Evolutionary conservation across 1,140 invertebrate genomes (phyloP).

Genomic region (Papilio aristodemus): DNA sequence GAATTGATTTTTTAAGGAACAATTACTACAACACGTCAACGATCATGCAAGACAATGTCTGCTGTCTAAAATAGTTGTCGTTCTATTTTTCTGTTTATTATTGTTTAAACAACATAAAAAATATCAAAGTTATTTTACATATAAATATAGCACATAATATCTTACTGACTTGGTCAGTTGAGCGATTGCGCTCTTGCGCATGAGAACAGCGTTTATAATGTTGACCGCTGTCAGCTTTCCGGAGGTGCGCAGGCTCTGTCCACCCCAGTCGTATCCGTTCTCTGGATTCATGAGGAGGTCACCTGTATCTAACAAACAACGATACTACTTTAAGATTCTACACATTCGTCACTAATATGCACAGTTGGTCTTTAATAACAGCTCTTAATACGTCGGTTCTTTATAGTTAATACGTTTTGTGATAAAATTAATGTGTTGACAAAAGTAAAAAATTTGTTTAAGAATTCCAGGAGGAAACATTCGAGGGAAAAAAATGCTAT

Average conservation of each 20-base stretch:
- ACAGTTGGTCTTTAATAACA: too few relatives aligned
- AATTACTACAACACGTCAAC: too few relatives aligned
- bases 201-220: conserved; percentile 87
- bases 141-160: background rate
- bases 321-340: too few relatives aligned
- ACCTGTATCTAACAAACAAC: conserved; percentile 65
- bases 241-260: conserved; percentile 50
- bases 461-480: background rate
- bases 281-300: conserved; percentile 72
- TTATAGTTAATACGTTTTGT: background rate
- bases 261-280: conserved; percentile 68
- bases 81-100: too few relatives aligned
- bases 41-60: too few relatives aligned
- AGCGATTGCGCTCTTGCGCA: conserved; percentile 87
- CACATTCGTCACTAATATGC: too few relatives aligned
- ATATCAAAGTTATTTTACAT: too few relatives aligned
- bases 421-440: conserved; percentile 7
- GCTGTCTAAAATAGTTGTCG: too few relatives aligned
- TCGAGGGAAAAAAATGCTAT: conserved; percentile 53
- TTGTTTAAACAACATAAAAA: too few relatives aligned
- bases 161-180: conserved; percentile 74
- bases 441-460: conserved; percentile 25
- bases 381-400: background rate
- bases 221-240: conserved; percentile 83
- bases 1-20: too few relatives aligned